Percentiles rank a stretch among this genome's conserved stretches.
These are phyloP conservation scores for Poecile atricapillus DNA, from an alignment of 2,113 vertebrate species.

Conservation along the genomic window DNA sequence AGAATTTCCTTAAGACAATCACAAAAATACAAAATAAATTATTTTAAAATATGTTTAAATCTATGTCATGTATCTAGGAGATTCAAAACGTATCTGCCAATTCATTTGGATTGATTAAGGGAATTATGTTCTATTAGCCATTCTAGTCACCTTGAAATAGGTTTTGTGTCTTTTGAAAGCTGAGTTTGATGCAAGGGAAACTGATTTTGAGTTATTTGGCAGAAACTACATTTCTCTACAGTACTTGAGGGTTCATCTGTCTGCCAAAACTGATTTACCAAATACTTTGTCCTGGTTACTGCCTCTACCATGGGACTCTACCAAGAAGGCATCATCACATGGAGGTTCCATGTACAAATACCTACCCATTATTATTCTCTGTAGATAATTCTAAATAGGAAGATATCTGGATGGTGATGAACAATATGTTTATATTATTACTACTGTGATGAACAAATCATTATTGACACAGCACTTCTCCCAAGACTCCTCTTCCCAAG, in stretches of 20 bases:
- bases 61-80: neutral
- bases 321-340: neutral
- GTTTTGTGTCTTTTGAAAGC: neutral
- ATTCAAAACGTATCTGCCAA: neutral
- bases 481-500: neutral
- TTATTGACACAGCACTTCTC: neutral
- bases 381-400: neutral
- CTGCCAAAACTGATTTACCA: neutral
- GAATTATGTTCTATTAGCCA: neutral
- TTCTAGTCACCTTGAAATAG: neutral
- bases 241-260: neutral
- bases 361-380: neutral
- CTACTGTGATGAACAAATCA: neutral
- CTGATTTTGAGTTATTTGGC: neutral
- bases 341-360: neutral
- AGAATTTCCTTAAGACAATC: neutral
- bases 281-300: neutral
- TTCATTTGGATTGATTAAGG: neutral
- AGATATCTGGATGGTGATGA: neutral
- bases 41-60: neutral
- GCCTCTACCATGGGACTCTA: neutral
- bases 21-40: neutral
- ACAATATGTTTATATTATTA: neutral
- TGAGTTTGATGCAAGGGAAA: neutral
- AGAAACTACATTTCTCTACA: neutral